These are phyloP conservation scores for Camptogramma bilineatum DNA, from an alignment of 2,888 invertebrate species.

Conservation along the genomic window DNA sequence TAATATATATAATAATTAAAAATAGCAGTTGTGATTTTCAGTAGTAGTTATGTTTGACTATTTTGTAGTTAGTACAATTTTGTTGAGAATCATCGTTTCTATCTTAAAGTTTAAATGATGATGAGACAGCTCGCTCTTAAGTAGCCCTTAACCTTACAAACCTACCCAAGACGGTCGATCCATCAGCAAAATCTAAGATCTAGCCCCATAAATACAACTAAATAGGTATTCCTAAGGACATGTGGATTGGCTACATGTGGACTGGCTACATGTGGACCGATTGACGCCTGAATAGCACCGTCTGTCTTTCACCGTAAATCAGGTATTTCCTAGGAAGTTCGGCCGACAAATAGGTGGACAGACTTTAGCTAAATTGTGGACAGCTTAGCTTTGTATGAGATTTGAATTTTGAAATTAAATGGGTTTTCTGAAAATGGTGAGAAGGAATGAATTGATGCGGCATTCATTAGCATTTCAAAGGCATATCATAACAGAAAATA, in stretches of 20 bases:
- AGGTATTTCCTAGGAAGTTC: constrained; percentile 32
- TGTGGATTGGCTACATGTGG: constrained; percentile 23
- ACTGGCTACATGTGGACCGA: constrained; percentile 30
- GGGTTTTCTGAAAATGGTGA: constrained; percentile 8
- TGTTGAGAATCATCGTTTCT: not conserved
- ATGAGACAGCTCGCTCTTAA: not conserved
- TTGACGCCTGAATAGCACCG: constrained; percentile 43
- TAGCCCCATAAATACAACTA: constrained; percentile 35
- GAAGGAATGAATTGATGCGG: not conserved
- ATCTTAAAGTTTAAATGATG: not conserved
- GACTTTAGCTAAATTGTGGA: constrained; percentile 19
- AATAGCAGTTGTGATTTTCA: no score
- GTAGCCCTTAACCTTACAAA: not conserved
- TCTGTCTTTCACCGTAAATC: constrained; percentile 36
- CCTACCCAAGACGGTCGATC: constrained; percentile 16
- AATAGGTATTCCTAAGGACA: constrained; percentile 31
- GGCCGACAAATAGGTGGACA: constrained; percentile 42
- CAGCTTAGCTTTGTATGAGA: constrained; percentile 26
- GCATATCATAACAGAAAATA: no score
- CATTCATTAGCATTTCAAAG: not conserved
- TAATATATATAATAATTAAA: no score
- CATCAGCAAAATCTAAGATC: constrained; percentile 34
- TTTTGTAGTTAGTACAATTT: no score
- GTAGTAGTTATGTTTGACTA: no score
- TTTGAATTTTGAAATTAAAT: constrained; percentile 18